Evolutionary conservation across 2,888 invertebrate genomes (phyloP).

Genomic region (Coenonympha arcania): DNA sequence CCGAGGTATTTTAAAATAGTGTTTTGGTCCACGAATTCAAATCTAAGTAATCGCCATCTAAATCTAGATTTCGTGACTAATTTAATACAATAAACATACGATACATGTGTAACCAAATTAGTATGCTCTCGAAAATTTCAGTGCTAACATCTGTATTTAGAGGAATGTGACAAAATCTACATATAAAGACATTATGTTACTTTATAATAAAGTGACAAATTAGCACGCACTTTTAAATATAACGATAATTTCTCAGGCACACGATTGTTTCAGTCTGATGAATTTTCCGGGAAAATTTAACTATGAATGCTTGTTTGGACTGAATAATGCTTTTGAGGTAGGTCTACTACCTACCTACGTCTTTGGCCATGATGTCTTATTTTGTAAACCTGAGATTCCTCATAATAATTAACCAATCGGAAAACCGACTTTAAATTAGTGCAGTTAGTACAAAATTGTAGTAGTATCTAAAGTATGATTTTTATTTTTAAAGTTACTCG

Average conservation of each 20-base stretch:
- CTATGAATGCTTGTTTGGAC: background rate
- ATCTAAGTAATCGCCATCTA: background rate
- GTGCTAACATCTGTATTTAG: constrained; percentile 14
- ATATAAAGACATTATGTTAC: too few relatives aligned
- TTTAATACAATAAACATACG: background rate
- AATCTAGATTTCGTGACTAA: constrained; percentile 2
- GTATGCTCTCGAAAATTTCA: constrained; percentile 14
- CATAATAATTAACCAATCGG: too few relatives aligned
- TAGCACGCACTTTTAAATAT: constrained; percentile 13
- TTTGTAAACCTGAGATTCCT: too few relatives aligned
- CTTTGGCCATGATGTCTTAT: too few relatives aligned
- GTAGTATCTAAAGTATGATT: too few relatives aligned
- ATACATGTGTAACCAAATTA: constrained; percentile 15
- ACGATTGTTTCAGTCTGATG: background rate
- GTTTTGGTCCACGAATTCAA: too few relatives aligned
- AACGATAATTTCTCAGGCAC: constrained; percentile 16
- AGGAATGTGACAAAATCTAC: constrained; percentile 4
- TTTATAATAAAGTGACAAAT: constrained; percentile 7
- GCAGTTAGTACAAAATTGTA: too few relatives aligned
- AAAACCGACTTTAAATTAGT: too few relatives aligned
- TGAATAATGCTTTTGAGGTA: too few relatives aligned
- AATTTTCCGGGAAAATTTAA: constrained; percentile 7
- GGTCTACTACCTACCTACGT: too few relatives aligned
- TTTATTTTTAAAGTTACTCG: too few relatives aligned
- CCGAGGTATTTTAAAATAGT: too few relatives aligned